These are phyloP conservation scores for Zoanthus gigantus DNA, from an alignment of 92 coral and sea anemone genomes.

Conservation along the genomic window DNA sequence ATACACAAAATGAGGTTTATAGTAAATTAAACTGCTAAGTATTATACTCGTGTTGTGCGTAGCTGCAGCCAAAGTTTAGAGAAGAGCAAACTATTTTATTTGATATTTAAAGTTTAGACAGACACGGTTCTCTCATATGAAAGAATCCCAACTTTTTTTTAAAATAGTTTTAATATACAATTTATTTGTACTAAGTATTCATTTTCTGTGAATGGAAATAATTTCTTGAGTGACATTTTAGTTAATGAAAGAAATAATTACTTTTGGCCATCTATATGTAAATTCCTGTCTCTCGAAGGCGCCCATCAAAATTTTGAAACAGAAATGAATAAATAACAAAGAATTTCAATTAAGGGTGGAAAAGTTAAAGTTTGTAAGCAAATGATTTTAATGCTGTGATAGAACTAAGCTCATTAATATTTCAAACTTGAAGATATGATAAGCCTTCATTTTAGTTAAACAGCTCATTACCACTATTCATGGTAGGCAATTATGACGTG, in stretches of 20 bases:
- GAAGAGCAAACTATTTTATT: constrained; percentile 14
- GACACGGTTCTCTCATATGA: background rate
- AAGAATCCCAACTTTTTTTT: background rate
- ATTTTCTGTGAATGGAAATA: constrained; percentile 6
- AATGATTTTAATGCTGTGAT: constrained; percentile 44
- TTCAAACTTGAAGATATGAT: constrained; percentile 47
- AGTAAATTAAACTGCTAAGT: constrained; percentile 48
- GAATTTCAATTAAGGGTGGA: constrained; percentile 30
- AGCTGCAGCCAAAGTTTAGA: constrained; percentile 32
- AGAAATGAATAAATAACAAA: constrained; percentile 20
- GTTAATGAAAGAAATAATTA: constrained; percentile 46
- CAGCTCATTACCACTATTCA: constrained; percentile 50
- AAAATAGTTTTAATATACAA: background rate
- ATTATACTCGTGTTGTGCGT: constrained; percentile 11
- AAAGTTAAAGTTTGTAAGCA: constrained; percentile 28
- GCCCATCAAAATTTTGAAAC: constrained; percentile 27
- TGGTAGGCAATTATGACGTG: constrained; percentile 48
- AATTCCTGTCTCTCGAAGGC: constrained; percentile 35
- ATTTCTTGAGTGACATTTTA: constrained; percentile 45
- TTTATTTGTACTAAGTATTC: constrained; percentile 24
- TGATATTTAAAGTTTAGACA: background rate
- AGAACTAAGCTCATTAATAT: constrained; percentile 49
- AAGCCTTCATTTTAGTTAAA: constrained; percentile 47
- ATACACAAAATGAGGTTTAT: constrained; percentile 46
- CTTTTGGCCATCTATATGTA: constrained; percentile 46